phyloP scores from a whole-genome alignment of 2,113 vertebrate genomes.

The Atlantisia rogersi region DNA sequence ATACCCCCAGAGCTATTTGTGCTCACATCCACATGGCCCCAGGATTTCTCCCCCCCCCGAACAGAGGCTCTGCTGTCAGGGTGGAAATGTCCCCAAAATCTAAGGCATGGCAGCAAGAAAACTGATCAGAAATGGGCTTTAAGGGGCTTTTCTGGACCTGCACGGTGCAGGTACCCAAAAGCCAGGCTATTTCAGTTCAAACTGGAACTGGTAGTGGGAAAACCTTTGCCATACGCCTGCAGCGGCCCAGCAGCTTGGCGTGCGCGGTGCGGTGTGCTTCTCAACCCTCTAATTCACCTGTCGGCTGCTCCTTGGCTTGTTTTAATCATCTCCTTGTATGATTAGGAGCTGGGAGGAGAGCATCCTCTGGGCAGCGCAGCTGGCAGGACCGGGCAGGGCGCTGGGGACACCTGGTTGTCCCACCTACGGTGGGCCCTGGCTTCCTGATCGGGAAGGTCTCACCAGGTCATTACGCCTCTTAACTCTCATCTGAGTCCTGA shows the following conservation, averaged over 20 bases:
- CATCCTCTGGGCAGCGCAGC: neutral
- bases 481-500: neutral
- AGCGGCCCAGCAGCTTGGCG: neutral
- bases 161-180: neutral
- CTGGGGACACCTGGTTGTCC: neutral
- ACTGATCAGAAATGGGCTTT: neutral
- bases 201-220: neutral
- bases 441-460: neutral
- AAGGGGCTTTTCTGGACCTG: neutral
- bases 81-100: neutral
- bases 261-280: fast-evolving
- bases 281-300: neutral
- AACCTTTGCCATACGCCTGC: neutral
- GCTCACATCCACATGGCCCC: fast-evolving
- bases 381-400: neutral
- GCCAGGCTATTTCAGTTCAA: neutral
- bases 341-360: neutral
- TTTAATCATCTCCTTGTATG: neutral
- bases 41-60: neutral
- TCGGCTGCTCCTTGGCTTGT: fast-evolving
- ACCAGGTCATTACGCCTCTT: neutral
- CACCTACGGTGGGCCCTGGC: neutral
- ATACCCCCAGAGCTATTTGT: neutral
- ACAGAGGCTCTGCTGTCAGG: neutral
- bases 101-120: neutral